These are phyloP conservation scores for Mastomys coucha DNA, from an alignment of 2,113 vertebrate genomes.

Conservation along the genomic window DNA sequence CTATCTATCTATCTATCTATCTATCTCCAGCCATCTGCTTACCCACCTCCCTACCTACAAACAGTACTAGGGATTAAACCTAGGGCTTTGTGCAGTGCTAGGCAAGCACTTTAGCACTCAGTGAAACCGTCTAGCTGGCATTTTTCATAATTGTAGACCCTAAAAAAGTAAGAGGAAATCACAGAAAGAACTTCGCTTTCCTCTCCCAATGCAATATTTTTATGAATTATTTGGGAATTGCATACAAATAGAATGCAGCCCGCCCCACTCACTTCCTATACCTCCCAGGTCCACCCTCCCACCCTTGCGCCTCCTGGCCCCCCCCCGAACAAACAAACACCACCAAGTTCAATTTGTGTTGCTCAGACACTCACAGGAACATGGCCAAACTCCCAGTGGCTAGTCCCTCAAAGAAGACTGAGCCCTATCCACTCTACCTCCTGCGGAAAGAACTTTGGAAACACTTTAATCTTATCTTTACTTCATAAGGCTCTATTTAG, in stretches of 20 bases:
- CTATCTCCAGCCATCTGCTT: too few relatives aligned
- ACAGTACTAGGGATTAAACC: background rate
- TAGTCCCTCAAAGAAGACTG: background rate
- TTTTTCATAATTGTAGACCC: background rate
- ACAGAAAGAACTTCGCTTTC: background rate
- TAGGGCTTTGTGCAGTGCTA: background rate
- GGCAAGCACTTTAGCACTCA: background rate
- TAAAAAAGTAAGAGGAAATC: background rate
- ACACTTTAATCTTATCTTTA: background rate
- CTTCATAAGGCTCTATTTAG: background rate
- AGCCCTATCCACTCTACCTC: background rate
- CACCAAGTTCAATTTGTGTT: background rate
- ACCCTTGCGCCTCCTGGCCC: background rate
- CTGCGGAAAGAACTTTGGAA: constrained; percentile 20
- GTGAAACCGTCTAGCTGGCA: background rate
- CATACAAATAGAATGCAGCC: background rate
- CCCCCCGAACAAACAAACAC: background rate
- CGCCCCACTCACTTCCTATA: background rate
- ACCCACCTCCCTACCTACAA: background rate
- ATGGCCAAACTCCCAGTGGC: background rate
- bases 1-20: background rate
- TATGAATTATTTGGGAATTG: background rate
- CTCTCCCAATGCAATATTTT: background rate
- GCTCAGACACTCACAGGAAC: background rate
- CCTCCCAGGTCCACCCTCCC: background rate